phyloP scores from a whole-genome alignment of 2,888 invertebrate species.

The Cordilura impudica region DNA sequence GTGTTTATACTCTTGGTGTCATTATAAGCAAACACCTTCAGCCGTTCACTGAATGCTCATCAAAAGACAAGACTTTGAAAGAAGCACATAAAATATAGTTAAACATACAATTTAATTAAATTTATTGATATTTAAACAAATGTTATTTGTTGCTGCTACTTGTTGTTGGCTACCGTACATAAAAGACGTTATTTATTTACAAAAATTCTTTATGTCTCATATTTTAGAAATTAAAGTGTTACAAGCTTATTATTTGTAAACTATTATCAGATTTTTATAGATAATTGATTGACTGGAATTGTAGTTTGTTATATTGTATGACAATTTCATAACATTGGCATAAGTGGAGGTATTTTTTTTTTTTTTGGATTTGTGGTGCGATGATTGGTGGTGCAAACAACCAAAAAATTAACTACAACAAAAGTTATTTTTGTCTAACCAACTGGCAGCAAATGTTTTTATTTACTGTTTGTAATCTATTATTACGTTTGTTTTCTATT shows the following conservation, averaged over 20 bases:
- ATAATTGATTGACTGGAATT: background rate
- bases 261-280: background rate
- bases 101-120: background rate
- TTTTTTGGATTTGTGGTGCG: background rate
- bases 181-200: too few relatives aligned
- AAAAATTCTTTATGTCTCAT: slow-evolving; percentile 32
- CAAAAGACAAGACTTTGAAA: too few relatives aligned
- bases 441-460: background rate
- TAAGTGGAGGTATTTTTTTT: background rate
- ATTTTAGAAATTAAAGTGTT: slow-evolving; percentile 2
- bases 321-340: background rate
- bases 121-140: background rate
- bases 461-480: background rate
- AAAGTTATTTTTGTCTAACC: background rate
- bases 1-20: too few relatives aligned
- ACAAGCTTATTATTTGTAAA: slow-evolving; percentile 1
- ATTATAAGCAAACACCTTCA: too few relatives aligned
- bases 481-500: background rate
- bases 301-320: background rate
- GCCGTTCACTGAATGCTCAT: too few relatives aligned
- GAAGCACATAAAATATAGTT: background rate
- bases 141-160: background rate
- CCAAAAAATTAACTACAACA: background rate
- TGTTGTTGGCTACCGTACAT: too few relatives aligned
- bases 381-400: background rate